These are phyloP conservation scores for Microtus richardsoni DNA, from an alignment of 2,113 vertebrate genomes.

Conservation along the genomic window DNA sequence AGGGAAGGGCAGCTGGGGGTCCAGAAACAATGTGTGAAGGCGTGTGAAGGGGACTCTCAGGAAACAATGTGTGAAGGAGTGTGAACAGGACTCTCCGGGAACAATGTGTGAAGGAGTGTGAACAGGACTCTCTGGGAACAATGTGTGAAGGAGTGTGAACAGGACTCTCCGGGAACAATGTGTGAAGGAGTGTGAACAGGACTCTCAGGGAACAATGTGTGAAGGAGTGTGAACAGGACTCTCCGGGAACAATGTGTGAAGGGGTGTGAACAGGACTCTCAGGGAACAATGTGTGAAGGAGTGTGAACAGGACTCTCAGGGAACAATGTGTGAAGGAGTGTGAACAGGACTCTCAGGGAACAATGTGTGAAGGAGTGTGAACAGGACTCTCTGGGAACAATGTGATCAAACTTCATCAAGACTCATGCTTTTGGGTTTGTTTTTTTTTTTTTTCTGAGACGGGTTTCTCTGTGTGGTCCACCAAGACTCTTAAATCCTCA, in stretches of 20 bases:
- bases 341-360: background rate
- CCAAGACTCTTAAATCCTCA: background rate
- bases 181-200: too few species aligned
- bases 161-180: too few species aligned
- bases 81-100: too few species aligned
- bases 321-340: background rate
- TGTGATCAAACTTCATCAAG: background rate
- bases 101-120: too few species aligned
- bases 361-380: background rate
- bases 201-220: too few species aligned
- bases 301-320: background rate
- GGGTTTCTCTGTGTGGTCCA: background rate
- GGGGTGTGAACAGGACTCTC: too few species aligned
- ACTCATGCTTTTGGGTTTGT: background rate
- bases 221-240: too few species aligned
- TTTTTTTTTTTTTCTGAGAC: background rate
- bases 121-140: too few species aligned
- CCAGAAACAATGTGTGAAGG: background rate
- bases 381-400: background rate
- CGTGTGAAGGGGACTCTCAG: background rate
- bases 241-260: too few species aligned
- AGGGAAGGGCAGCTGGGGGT: background rate
- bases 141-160: too few species aligned
- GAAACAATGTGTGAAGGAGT: too few species aligned
- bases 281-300: too few species aligned